Base-by-base conservation (phyloP, 2,113 vertebrate genomes). In the Pseudorhombus dupliciocellatus region DNA sequence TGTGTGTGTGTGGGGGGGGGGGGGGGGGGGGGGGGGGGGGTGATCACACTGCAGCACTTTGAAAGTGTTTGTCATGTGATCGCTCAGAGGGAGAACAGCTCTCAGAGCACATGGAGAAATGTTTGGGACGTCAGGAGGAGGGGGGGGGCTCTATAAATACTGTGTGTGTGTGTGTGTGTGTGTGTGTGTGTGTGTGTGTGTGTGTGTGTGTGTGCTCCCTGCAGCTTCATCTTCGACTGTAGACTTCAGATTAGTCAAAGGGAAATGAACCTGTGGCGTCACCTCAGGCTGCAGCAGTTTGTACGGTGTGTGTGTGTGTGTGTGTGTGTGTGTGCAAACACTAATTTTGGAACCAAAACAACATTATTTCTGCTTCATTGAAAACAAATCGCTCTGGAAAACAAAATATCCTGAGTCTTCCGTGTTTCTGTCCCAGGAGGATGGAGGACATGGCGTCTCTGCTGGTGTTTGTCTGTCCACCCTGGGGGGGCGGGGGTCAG, bases 11-110 rank as follows among this genome's bases (percentile, higher is more conserved):
- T 30, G 60, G 20, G 31, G 60, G 28, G 65, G 16, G 52, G 50
- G 58, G 0, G 30, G 54, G 54, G 53, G 55, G 46, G 64, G 0
- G 30, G 54, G 56, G 30, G 51, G 26, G 42, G 14, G 53, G 83
- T 84, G 81, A 83, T 88, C 81, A 89, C 81, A 78, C 78, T 88
- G 87, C 77, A 55, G 79, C 14, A 61, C 78, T 84, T 82, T 75
- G 40, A 80, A 75, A 68, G 68, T 76, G 79, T 84, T 85, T 87
- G 70, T 77, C 80, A 75, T 86, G 80, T 75, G 48, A 77, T 79
- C 84, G 67, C 75, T 77, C 44, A 26, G 75, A 70, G 57, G 62
- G 66, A 10, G 42, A 46, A 74, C 73, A 58, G 71, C 11, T 81
- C 75, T 79, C 70, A 20, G 63, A 75, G 55, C 53, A 64, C 2